Evolutionary conservation across 2,888 invertebrate species (phyloP).

Genomic region (Sminthurides aquaticus): DNA sequence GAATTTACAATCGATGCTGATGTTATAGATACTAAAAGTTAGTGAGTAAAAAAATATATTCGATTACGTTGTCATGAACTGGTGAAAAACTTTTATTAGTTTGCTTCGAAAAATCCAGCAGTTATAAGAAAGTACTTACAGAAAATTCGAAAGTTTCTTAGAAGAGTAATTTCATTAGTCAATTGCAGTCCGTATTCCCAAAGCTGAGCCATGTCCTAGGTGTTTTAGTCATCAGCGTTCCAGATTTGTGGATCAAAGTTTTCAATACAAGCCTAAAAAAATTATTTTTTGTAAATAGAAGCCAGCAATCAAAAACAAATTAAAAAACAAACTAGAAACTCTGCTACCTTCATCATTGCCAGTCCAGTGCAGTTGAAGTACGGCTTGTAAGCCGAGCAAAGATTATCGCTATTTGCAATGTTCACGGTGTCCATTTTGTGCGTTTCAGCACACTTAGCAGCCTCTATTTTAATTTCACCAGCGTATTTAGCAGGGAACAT

Average conservation of each 20-base stretch:
- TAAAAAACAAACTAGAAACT: not conserved
- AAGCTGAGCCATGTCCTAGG: too few species aligned
- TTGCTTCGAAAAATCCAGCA: too few species aligned
- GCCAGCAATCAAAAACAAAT: not conserved
- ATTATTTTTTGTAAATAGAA: not conserved
- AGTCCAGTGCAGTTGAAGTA: not conserved
- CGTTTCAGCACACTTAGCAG: not conserved
- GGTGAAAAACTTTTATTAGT: too few species aligned
- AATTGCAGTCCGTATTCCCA: too few species aligned
- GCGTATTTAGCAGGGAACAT: not conserved
- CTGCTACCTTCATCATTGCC: not conserved
- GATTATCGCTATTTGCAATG: not conserved
- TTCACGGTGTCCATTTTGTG: not conserved
- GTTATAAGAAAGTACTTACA: too few species aligned
- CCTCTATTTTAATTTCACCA: not conserved
- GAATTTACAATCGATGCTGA: slow-evolving; percentile 28
- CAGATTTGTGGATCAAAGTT: slow-evolving; percentile 9
- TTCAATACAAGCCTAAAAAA: slow-evolving; percentile 8
- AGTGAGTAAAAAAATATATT: not conserved
- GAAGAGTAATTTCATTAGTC: too few species aligned
- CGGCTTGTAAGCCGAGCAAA: slow-evolving; percentile 4
- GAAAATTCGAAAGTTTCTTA: too few species aligned
- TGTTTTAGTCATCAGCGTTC: slow-evolving; percentile 1
- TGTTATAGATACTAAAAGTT: not conserved
- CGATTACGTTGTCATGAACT: too few species aligned